These are phyloP conservation scores for Erebia palarica DNA, from an alignment of 2,888 invertebrate species.

Conservation along the genomic window DNA sequence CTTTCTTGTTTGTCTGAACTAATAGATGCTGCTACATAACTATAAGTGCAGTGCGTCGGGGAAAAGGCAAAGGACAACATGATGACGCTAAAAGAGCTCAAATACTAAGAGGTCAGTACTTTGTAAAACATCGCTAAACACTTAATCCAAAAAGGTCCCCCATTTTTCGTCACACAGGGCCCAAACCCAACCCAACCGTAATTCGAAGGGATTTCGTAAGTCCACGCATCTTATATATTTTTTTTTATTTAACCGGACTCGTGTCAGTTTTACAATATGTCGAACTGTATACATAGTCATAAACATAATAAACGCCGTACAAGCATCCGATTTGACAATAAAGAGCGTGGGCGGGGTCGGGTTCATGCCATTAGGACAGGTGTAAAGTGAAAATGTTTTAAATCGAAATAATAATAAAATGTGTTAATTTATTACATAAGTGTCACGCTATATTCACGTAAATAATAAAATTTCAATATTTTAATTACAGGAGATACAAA, in stretches of 20 bases:
- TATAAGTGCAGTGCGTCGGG: no score
- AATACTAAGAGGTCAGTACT: no score
- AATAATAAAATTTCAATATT: no score
- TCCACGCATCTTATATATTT: conserved; percentile 21
- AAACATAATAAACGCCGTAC: conserved; percentile 56
- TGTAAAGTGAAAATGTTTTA: conserved; percentile 4
- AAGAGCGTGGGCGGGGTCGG: conserved; percentile 55
- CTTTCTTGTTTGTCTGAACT: no score
- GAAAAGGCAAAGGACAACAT: no score
- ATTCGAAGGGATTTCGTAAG: conserved; percentile 24
- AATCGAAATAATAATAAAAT: conserved; percentile 6
- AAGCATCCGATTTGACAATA: conserved; percentile 51
- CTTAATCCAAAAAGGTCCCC: no score
- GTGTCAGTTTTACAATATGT: conserved; percentile 50
- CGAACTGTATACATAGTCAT: conserved; percentile 56
- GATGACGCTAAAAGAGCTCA: no score
- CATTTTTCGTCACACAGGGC: background rate
- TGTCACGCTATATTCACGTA: no score
- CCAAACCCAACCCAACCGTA: background rate
- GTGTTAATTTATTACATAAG: background rate
- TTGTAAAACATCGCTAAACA: no score
- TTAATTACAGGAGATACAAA: no score
- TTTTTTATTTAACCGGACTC: conserved; percentile 21
- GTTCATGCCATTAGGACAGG: conserved; percentile 42
- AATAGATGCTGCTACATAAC: no score